Conservation (phyloP, 2,113 vertebrate species). For the Platichthys stellatus region DNA sequence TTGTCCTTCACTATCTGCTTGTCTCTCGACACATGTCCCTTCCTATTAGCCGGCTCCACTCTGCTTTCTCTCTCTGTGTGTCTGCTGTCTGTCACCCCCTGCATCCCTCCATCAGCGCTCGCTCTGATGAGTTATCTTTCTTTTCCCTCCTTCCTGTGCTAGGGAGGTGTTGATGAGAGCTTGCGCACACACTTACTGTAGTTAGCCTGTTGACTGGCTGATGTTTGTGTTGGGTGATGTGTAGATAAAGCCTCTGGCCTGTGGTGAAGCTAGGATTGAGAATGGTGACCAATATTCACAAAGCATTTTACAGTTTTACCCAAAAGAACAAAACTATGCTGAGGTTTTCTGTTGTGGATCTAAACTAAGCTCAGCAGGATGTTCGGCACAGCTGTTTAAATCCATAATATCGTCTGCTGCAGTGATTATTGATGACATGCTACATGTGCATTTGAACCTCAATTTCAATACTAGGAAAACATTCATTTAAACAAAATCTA, state of each 20-base stretch:
- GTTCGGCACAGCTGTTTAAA: neutral
- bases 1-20: conserved; percentile 61
- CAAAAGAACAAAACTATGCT: neutral
- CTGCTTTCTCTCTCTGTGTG: conserved; percentile 44
- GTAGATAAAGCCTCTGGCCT: neutral
- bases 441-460: too few relatives aligned
- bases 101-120: conserved; percentile 49
- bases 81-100: conserved; percentile 54
- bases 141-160: conserved; percentile 40
- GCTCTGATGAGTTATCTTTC: conserved; percentile 20
- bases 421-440: neutral
- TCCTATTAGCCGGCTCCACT: conserved; percentile 44
- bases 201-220: conserved; percentile 6
- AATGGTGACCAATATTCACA: neutral
- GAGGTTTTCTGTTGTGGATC: neutral
- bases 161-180: conserved; percentile 41
- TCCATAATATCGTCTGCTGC: neutral
- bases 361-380: too few relatives aligned
- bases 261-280: conserved; percentile 5
- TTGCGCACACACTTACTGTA: conserved; percentile 25
- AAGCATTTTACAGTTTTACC: neutral
- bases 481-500: too few relatives aligned
- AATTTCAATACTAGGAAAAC: too few relatives aligned
- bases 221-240: conserved; percentile 12
- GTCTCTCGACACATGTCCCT: conserved; percentile 59